Conservation (phyloP, 2,113 vertebrate genomes). For the Oxyruncus cristatus region DNA sequence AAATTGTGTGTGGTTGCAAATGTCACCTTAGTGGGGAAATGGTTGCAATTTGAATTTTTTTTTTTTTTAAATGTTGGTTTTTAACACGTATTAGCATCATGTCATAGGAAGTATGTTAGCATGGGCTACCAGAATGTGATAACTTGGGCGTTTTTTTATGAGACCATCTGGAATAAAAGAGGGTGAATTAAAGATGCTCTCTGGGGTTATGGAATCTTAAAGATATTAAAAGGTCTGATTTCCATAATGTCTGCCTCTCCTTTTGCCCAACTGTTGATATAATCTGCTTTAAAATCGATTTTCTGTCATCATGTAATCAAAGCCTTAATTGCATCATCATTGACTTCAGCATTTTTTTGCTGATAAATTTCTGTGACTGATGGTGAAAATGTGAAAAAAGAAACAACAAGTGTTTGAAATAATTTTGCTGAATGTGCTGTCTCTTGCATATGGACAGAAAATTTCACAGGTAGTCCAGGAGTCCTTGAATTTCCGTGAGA, state of each 20-base stretch:
- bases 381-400: constrained; percentile 19
- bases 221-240: constrained; percentile 60
- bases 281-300: constrained; percentile 66
- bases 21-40: neutral
- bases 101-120: neutral
- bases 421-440: neutral
- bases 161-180: constrained; percentile 58
- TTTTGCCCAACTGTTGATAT: constrained; percentile 66
- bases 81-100: neutral
- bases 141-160: constrained; percentile 13
- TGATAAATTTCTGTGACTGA: neutral
- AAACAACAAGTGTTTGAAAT: neutral
- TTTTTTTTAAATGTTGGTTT: neutral
- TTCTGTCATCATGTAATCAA: constrained; percentile 64
- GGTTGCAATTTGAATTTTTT: neutral
- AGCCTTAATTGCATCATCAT: constrained; percentile 67
- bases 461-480: neutral
- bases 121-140: constrained; percentile 36
- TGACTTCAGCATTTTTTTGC: constrained; percentile 50
- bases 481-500: neutral
- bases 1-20: neutral
- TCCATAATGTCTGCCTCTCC: constrained; percentile 62
- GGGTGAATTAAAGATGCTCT: constrained; percentile 61
- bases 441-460: neutral
- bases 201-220: constrained; percentile 57